Percentiles rank a stretch among this genome's conserved stretches.
phyloP scores from a whole-genome alignment of 2,888 invertebrate genomes.

The Lamellibrachia satsuma region DNA sequence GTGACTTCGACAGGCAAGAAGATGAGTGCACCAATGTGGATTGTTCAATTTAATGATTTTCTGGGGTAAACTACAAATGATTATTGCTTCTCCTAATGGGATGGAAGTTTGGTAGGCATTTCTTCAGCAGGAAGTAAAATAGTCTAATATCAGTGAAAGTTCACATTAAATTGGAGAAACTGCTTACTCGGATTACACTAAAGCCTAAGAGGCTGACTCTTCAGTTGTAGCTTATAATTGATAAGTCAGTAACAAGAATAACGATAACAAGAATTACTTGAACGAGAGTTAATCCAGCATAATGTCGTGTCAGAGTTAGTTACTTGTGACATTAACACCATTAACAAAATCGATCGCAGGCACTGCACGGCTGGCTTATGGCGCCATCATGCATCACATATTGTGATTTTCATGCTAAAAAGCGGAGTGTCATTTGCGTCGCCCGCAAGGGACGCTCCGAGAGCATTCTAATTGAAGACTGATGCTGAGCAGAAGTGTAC shows the following conservation, averaged over 20 bases:
- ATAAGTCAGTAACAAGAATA: not conserved
- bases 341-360: not conserved
- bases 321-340: not conserved
- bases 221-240: not conserved
- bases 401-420: slow-evolving; percentile 8
- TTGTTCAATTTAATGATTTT: too few species aligned
- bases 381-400: not conserved
- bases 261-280: not conserved
- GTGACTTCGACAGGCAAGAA: too few species aligned
- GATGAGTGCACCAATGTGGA: too few species aligned
- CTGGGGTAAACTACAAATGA: too few species aligned
- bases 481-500: not conserved
- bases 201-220: too few species aligned
- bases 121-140: too few species aligned
- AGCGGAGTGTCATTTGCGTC: not conserved
- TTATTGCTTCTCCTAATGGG: too few species aligned
- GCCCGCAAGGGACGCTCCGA: not conserved
- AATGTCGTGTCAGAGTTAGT: not conserved
- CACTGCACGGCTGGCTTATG: not conserved
- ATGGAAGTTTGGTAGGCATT: too few species aligned
- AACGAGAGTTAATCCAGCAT: not conserved
- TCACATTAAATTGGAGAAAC: not conserved
- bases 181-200: not conserved
- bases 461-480: not conserved
- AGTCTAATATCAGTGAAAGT: not conserved